A percentile compares a stretch with the other conserved stretches of the same genome.
Conservation (phyloP, 1,140 invertebrate genomes). For the Triops cancriformis region DNA sequence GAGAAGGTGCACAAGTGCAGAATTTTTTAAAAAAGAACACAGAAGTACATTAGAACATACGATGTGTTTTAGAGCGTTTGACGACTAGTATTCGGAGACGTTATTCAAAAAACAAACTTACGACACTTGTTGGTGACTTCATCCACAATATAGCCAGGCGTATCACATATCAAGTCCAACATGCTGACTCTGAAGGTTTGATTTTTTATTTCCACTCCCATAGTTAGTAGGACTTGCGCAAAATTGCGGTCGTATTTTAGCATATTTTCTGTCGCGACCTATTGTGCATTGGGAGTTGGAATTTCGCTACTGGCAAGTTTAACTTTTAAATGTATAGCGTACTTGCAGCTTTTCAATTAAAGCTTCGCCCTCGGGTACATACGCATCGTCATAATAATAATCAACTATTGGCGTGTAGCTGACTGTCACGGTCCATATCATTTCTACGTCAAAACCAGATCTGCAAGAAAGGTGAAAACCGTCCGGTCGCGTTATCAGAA, state of each 20-base stretch:
- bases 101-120: slow-evolving; percentile 9
- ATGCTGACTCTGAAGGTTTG: slow-evolving; percentile 21
- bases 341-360: slow-evolving; percentile 26
- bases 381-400: slow-evolving; percentile 26
- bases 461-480: neutral
- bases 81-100: neutral
- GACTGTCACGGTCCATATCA: slow-evolving; percentile 23
- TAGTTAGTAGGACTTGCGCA: neutral
- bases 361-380: slow-evolving; percentile 26
- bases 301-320: neutral
- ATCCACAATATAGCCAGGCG: slow-evolving; percentile 21
- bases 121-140: slow-evolving; percentile 26
- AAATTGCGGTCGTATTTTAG: slow-evolving; percentile 20
- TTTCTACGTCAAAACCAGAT: slow-evolving; percentile 3
- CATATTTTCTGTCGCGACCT: slow-evolving; percentile 23
- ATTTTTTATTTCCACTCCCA: neutral
- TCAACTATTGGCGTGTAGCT: slow-evolving; percentile 23
- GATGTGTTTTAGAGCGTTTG: neutral
- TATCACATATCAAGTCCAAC: slow-evolving; percentile 23
- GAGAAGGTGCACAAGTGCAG: neutral
- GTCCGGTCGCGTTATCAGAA: neutral
- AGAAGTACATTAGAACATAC: neutral
- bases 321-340: neutral
- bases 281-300: neutral
- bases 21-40: neutral